Percentiles rank a stretch among this genome's conserved stretches.
Evolutionary conservation across 2,113 vertebrate species (phyloP).

Genomic region (Cephalopholis sonnerati): DNA sequence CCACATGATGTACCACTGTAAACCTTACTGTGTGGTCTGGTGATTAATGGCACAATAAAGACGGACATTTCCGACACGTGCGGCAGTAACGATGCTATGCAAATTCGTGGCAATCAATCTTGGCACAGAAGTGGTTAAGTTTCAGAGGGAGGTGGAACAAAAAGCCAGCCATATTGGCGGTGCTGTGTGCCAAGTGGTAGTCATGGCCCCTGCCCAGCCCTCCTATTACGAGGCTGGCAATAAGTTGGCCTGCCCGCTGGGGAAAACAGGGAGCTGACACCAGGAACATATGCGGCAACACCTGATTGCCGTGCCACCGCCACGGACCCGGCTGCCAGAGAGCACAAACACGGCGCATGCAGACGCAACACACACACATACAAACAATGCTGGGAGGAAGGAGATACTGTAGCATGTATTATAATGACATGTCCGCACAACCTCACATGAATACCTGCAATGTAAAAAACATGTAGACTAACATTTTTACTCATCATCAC

Average conservation of each 20-base stretch:
- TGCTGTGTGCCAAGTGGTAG: constrained; percentile 90
- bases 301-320: constrained; percentile 71
- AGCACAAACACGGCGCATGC: constrained; percentile 47
- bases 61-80: constrained; percentile 78
- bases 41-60: constrained; percentile 79
- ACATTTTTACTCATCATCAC: constrained; percentile 31
- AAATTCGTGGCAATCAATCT: constrained; percentile 87
- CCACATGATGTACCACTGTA: not conserved
- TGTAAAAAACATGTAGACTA: not conserved
- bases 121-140: constrained; percentile 85
- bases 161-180: constrained; percentile 92
- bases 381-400: not conserved
- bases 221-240: constrained; percentile 89
- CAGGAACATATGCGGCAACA: constrained; percentile 88
- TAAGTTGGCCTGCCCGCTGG: constrained; percentile 86
- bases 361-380: constrained; percentile 40
- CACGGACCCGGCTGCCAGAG: constrained; percentile 59
- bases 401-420: not conserved
- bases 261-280: constrained; percentile 87
- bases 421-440: not conserved
- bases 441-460: not conserved
- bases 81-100: constrained; percentile 81
- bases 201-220: constrained; percentile 92
- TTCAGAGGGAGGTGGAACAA: constrained; percentile 82
- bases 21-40: constrained; percentile 64